Percentiles rank a stretch among this genome's conserved stretches.
Conservation (phyloP, 1,140 invertebrate species). For the Camponotus vicinus region DNA sequence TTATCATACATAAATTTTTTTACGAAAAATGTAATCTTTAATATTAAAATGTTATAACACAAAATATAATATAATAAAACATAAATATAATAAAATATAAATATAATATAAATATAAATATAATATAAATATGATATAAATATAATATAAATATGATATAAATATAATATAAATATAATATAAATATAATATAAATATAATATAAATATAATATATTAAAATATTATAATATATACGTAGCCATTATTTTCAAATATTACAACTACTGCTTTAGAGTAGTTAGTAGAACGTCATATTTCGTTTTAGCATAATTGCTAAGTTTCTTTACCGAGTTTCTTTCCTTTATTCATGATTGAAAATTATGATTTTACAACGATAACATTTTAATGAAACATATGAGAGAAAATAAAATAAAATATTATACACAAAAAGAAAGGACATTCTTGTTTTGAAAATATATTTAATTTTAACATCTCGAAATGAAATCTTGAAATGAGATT, state of each 20-base stretch:
- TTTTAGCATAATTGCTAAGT: not conserved
- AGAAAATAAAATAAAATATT: not conserved
- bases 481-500: no score
- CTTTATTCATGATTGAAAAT: not conserved
- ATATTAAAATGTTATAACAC: not conserved
- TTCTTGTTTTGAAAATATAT: no score
- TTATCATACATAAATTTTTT: not conserved
- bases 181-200: not conserved
- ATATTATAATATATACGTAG: not conserved
- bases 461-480: no score
- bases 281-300: not conserved
- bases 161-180: not conserved
- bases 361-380: not conserved
- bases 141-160: no score
- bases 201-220: not conserved
- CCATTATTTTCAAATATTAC: not conserved
- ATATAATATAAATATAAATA: conserved; percentile 10
- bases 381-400: not conserved
- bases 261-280: not conserved
- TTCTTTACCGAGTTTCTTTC: not conserved
- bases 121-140: not conserved
- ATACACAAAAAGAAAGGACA: no score
- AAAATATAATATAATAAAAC: no score
- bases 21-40: not conserved
- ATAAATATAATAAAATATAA: no score